Percentiles rank a stretch among this genome's conserved stretches.
These are phyloP conservation scores for Carcharodon carcharias DNA, from an alignment of 2,797 vertebrate species.

Conservation along the genomic window DNA sequence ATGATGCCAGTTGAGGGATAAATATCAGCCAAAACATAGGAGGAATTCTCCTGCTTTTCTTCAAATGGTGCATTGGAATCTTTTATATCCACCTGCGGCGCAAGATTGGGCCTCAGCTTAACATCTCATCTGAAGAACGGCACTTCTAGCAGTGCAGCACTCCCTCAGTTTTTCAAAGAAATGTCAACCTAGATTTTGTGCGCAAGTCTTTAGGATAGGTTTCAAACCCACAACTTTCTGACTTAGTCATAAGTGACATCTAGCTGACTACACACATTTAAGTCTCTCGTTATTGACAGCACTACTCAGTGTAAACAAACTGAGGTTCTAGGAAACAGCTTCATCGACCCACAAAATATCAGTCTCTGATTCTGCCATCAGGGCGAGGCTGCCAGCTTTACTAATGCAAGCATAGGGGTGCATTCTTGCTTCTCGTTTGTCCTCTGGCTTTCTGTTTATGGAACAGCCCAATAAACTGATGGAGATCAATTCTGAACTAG, in stretches of 20 bases:
- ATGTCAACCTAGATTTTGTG: not conserved
- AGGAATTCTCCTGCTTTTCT: not conserved
- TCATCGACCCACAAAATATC: too few species aligned
- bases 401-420: not conserved
- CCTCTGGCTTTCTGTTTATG: not conserved
- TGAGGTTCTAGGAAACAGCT: not conserved
- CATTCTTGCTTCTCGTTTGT: not conserved
- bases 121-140: not conserved
- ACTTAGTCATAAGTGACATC: not conserved
- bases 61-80: not conserved
- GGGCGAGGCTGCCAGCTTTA: not conserved
- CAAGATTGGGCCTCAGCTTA: not conserved
- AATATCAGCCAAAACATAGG: not conserved
- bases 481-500: not conserved
- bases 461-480: not conserved
- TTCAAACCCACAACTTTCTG: not conserved
- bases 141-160: too few species aligned
- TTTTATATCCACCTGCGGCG: too few species aligned
- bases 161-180: not conserved
- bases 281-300: not conserved
- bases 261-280: not conserved
- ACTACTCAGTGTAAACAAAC: not conserved
- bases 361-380: not conserved
- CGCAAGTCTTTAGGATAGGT: not conserved
- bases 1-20: not conserved